phyloP scores from a whole-genome alignment of 2,888 invertebrate species.

The Argyresthia goedartella region DNA sequence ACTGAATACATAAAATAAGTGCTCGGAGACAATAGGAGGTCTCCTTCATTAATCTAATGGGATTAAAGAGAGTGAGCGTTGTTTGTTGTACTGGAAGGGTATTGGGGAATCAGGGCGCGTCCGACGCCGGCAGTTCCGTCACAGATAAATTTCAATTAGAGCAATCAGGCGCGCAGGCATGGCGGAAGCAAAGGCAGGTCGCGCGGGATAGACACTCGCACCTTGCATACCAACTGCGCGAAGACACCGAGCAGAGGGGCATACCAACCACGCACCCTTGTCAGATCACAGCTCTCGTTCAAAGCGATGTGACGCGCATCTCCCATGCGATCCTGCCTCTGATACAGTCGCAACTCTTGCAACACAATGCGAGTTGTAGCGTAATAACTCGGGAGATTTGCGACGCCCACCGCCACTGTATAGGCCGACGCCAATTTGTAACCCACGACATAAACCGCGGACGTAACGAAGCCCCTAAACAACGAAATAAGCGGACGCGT shows the following conservation, averaged over 20 bases:
- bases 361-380: constrained; percentile 38
- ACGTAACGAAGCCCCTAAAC: constrained; percentile 66
- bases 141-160: constrained; percentile 62
- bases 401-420: constrained; percentile 34
- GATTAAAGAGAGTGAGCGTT: constrained; percentile 9
- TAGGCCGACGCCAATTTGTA: constrained; percentile 59
- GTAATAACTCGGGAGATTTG: constrained; percentile 26
- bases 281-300: constrained; percentile 48
- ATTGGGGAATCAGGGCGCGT: constrained; percentile 39
- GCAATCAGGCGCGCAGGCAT: constrained; percentile 40
- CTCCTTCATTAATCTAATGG: constrained; percentile 44
- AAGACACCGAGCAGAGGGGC: constrained; percentile 25
- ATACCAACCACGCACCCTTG: constrained; percentile 59
- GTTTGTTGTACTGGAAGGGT: constrained; percentile 10
- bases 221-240: constrained; percentile 42
- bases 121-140: constrained; percentile 15
- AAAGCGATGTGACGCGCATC: constrained; percentile 62
- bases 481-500: constrained; percentile 46
- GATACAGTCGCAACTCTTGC: constrained; percentile 13
- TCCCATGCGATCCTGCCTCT: background rate
- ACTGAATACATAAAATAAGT: constrained; percentile 22
- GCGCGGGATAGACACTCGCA: constrained; percentile 37
- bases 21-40: constrained; percentile 28
- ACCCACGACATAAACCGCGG: constrained; percentile 54
- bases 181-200: constrained; percentile 51